These are phyloP conservation scores for Trissoscelio sp. DNA, from an alignment of 2,888 invertebrate genomes.

Conservation along the genomic window DNA sequence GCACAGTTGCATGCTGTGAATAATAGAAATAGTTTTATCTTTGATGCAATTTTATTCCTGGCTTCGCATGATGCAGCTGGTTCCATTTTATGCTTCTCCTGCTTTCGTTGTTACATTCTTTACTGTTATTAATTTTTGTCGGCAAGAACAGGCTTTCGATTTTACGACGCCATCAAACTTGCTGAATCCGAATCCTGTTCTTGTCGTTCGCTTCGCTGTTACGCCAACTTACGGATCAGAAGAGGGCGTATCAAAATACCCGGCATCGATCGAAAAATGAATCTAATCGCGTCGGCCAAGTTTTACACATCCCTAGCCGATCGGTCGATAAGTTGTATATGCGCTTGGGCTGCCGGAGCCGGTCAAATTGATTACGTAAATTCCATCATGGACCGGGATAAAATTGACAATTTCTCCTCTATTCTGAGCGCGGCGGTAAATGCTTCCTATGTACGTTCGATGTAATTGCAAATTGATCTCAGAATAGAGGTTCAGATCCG, in stretches of 20 bases:
- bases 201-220: conserved; percentile 5
- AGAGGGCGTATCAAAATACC: conserved; percentile 53
- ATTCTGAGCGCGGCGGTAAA: conserved; percentile 12
- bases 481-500: conserved; percentile 5
- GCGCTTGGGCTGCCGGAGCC: background rate
- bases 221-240: background rate
- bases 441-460: conserved; percentile 22
- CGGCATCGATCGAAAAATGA: conserved; percentile 18
- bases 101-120: conserved; percentile 14
- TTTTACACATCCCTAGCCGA: background rate
- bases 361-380: conserved; percentile 31
- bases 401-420: conserved; percentile 35
- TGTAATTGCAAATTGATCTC: conserved; percentile 33
- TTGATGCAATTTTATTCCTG: background rate
- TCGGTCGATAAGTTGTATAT: conserved; percentile 14
- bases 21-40: conserved; percentile 10
- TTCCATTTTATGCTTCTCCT: conserved; percentile 7
- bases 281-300: conserved; percentile 6
- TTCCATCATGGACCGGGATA: conserved; percentile 16
- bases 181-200: conserved; percentile 31
- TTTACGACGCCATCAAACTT: background rate
- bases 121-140: conserved; percentile 19
- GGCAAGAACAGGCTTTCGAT: conserved; percentile 30
- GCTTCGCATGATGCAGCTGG: conserved; percentile 6
- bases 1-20: background rate